Conservation (phyloP, 2,888 invertebrate species). For the Seladonia tumulorum region DNA sequence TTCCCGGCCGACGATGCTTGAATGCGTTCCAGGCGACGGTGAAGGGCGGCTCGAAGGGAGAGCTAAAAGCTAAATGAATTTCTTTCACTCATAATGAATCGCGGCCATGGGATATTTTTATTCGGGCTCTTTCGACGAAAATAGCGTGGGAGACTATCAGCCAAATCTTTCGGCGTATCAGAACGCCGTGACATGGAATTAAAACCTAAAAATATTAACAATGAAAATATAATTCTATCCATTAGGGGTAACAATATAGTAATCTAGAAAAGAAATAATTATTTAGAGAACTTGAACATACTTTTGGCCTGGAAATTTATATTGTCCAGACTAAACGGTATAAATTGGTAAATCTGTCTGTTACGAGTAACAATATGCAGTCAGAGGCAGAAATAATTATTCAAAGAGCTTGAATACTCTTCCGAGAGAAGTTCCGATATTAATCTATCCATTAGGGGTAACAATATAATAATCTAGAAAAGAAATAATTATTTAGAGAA, state of each 20-base stretch:
- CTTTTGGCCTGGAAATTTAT: too few species aligned
- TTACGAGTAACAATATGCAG: background rate
- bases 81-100: constrained; percentile 7
- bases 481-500: too few species aligned
- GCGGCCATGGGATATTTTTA: background rate
- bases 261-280: too few species aligned
- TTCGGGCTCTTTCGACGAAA: background rate
- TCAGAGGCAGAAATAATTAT: background rate
- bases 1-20: background rate
- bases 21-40: background rate
- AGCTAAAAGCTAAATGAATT: constrained; percentile 12
- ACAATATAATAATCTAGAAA: too few species aligned
- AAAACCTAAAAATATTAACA: too few species aligned
- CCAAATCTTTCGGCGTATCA: background rate
- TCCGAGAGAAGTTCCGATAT: too few species aligned
- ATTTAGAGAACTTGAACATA: too few species aligned
- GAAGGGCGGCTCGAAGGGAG: background rate
- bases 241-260: too few species aligned
- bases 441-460: too few species aligned
- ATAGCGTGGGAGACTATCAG: background rate
- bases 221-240: too few species aligned
- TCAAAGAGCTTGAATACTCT: background rate
- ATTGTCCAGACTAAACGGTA: too few species aligned
- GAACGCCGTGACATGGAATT: too few species aligned
- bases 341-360: background rate